Evolutionary conservation across 2,113 vertebrate genomes (phyloP), one percentile per base, ranked within the genome.

Genomic region (Synchiropus splendidus): DNA sequence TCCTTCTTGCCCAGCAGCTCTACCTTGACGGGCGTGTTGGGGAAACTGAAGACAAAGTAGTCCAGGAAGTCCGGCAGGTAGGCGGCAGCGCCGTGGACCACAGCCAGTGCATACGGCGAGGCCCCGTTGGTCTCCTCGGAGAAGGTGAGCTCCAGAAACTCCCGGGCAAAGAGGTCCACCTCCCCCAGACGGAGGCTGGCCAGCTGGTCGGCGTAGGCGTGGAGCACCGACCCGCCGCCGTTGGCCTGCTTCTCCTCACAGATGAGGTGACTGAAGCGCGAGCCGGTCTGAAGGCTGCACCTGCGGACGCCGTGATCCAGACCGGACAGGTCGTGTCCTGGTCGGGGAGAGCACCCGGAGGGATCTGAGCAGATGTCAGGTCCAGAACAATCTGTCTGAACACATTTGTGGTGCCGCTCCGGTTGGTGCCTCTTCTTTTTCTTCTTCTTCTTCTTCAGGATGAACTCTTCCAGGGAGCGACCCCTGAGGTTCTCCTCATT

Each of bases 31-130:
- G 90, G 92, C 38, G 95, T 98, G 86, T 88, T 92, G 59, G 95
- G 95, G 47, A 98, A 98, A 79, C 95, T 98, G 73, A 97, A 98
- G 79, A 94, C 92, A 79, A 98, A 98, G 69, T 98, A 98, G 78
- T 97, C 92, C 81, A 98, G 81, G 79, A 98, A 98, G 82, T 98
- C 94, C 9, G 95, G 95, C 45, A 98, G 85, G 69, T 93, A 98
- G 30, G 90, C 83, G 54, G 95, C 94, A 3, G 93, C 91, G 9
- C 91, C 84, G 2, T 98, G 95, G 44, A 98, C 90, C 82, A 98
- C 90, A 4, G 93, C 87, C 72, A 98, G 79, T 18, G 94, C 92
- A 35, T 96, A 97, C 31, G 85, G 83, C 17, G 92, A 89, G 12
- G 92, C 90, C 31, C 89, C 91, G 75, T 85, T 88, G 31, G 89